Evolutionary conservation across 35 echinoderm and acorn worm genomes (phyloP).

Genomic region (Apostichopus parvimensis): DNA sequence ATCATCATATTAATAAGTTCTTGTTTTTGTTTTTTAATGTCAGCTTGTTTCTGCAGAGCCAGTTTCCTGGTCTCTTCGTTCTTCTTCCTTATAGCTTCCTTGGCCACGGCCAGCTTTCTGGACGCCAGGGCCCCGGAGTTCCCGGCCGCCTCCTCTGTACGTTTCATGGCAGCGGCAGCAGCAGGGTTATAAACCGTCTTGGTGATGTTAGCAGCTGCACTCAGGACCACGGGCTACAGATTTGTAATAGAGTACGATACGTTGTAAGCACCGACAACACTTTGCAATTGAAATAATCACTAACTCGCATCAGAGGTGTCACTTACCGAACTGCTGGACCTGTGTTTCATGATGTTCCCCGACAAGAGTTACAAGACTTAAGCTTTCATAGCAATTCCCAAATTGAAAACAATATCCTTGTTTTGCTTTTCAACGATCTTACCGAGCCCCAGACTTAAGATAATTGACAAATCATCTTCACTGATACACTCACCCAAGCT

Average conservation of each 20-base stretch:
- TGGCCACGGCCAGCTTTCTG: constrained; percentile 76
- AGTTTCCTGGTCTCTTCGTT: constrained; percentile 71
- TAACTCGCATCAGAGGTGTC: no score
- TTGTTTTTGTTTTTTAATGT: constrained; percentile 88
- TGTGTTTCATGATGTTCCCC: no score
- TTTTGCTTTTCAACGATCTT: no score
- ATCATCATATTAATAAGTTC: constrained; percentile 77
- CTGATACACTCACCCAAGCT: neutral
- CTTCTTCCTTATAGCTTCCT: constrained; percentile 88
- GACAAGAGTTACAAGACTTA: no score
- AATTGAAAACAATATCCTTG: no score
- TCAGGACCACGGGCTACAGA: neutral
- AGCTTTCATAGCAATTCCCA: no score
- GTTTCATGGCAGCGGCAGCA: constrained; percentile 27
- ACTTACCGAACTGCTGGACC: no score
- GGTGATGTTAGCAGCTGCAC: constrained; percentile 52
- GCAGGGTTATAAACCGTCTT: constrained; percentile 87
- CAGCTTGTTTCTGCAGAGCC: constrained; percentile 62
- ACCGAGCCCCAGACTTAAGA: no score
- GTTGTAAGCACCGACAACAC: no score
- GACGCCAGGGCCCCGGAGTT: constrained; percentile 22
- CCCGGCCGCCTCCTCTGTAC: neutral
- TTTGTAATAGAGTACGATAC: no score
- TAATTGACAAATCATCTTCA: no score
- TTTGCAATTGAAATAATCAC: no score